These are phyloP conservation scores for Capra hircus DNA, from an alignment of 2,113 vertebrate species.

Conservation along the genomic window DNA sequence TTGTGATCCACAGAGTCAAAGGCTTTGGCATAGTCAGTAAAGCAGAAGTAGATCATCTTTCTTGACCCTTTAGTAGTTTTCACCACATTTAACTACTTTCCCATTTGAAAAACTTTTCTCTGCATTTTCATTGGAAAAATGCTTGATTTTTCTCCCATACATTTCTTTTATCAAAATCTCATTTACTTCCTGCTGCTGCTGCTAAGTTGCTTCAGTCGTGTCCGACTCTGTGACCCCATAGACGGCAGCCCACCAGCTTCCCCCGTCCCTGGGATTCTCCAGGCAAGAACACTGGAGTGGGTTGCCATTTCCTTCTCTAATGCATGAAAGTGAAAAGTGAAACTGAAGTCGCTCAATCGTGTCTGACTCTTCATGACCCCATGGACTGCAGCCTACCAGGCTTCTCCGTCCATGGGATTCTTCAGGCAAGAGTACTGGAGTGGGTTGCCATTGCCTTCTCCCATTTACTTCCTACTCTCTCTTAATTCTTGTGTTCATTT, in stretches of 20 bases:
- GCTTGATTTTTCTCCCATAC: not conserved
- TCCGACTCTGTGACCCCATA: rapidly evolving
- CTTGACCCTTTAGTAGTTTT: not conserved
- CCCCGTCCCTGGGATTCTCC: too few species aligned
- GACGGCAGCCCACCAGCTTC: too few species aligned
- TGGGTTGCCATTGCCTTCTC: too few species aligned
- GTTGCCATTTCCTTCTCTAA: too few species aligned
- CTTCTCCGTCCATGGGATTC: too few species aligned
- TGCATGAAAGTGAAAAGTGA: too few species aligned
- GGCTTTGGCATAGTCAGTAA: not conserved
- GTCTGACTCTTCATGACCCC: rapidly evolving
- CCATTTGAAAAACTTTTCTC: not conserved
- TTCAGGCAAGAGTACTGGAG: too few species aligned
- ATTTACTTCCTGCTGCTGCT: not conserved
- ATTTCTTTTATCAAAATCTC: not conserved
- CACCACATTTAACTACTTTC: not conserved
- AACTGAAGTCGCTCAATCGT: too few species aligned
- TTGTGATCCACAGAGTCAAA: not conserved
- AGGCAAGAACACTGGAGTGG: too few species aligned
- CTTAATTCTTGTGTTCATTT: not conserved
- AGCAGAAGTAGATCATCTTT: not conserved
- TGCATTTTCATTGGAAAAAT: not conserved
- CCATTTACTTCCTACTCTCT: not conserved
- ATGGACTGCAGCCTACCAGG: too few species aligned
- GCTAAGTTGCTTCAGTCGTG: too few species aligned